phyloP scores from a whole-genome alignment of 2,113 vertebrate species.

The Vidua chalybeata region DNA sequence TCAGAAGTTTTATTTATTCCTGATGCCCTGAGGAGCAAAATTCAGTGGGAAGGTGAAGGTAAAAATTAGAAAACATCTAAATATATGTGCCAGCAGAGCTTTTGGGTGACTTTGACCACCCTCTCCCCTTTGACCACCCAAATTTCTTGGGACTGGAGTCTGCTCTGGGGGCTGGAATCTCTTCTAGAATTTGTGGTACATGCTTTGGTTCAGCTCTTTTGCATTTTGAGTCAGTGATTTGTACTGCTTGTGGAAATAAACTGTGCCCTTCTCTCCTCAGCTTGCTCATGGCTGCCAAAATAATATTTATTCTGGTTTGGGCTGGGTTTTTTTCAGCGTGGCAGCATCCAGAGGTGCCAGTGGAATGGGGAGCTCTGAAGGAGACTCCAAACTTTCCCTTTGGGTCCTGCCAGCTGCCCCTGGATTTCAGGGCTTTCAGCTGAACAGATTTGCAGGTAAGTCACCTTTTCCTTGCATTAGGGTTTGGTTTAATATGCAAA shows the following conservation, averaged over 20 bases:
- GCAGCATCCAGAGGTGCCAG: background rate
- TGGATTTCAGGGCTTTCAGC: background rate
- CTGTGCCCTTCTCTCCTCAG: background rate
- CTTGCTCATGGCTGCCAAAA: background rate
- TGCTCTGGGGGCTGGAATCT: background rate
- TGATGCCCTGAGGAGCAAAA: background rate
- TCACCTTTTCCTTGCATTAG: background rate
- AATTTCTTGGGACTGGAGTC: background rate
- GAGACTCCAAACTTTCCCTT: background rate
- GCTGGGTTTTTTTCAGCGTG: background rate
- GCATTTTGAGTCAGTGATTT: background rate
- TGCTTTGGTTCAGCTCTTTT: background rate
- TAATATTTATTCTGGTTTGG: background rate
- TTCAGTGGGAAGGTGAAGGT: background rate
- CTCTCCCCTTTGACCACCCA: background rate
- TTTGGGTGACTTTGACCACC: background rate
- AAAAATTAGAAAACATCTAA: background rate
- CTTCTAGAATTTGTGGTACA: background rate
- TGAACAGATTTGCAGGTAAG: background rate
- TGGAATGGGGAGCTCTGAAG: background rate
- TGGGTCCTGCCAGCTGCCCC: background rate
- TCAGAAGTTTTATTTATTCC: background rate
- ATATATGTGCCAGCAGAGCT: accelerated
- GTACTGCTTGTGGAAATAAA: background rate
- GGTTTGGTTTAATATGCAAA: background rate